Percentiles rank a stretch among this genome's conserved stretches.
Evolutionary conservation across 2,888 invertebrate species (phyloP).

Genomic region (Arctia plantaginis): DNA sequence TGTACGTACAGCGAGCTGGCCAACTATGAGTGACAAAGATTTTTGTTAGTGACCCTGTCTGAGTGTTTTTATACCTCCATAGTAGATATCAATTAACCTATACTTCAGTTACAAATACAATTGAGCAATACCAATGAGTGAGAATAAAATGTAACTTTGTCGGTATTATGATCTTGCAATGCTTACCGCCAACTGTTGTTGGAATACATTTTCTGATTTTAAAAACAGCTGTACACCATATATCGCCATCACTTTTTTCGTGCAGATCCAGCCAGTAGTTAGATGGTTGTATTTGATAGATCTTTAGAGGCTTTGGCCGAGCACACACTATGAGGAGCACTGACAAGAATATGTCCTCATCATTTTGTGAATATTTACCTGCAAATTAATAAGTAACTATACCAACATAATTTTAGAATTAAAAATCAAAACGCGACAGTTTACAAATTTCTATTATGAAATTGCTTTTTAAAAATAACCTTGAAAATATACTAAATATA

Average conservation of each 20-base stretch:
- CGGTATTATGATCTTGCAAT: background rate
- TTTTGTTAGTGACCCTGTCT: too few species aligned
- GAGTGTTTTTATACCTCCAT: too few species aligned
- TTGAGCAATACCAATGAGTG: too few species aligned
- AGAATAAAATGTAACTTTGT: background rate
- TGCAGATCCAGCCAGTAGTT: conserved; percentile 78
- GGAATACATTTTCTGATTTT: conserved; percentile 80
- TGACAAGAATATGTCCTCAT: conserved; percentile 78
- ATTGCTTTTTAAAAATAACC: background rate
- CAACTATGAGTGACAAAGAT: too few species aligned
- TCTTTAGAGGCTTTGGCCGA: conserved; percentile 70
- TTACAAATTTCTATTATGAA: background rate
- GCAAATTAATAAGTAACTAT: conserved; percentile 15
- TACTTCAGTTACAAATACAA: too few species aligned
- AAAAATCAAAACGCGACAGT: background rate
- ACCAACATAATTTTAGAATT: background rate
- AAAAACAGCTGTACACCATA: conserved; percentile 80
- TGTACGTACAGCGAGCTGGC: too few species aligned
- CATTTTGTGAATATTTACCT: conserved; percentile 81
- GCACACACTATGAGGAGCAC: conserved; percentile 78
- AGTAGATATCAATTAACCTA: too few species aligned
- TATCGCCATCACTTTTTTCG: conserved; percentile 68
- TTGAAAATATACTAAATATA: background rate
- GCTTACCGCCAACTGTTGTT: conserved; percentile 73
- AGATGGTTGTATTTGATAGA: conserved; percentile 70